Percentiles rank a stretch among this genome's conserved stretches.
These are phyloP conservation scores for Philonicus albiceps DNA, from an alignment of 2,888 invertebrate genomes.

Conservation along the genomic window DNA sequence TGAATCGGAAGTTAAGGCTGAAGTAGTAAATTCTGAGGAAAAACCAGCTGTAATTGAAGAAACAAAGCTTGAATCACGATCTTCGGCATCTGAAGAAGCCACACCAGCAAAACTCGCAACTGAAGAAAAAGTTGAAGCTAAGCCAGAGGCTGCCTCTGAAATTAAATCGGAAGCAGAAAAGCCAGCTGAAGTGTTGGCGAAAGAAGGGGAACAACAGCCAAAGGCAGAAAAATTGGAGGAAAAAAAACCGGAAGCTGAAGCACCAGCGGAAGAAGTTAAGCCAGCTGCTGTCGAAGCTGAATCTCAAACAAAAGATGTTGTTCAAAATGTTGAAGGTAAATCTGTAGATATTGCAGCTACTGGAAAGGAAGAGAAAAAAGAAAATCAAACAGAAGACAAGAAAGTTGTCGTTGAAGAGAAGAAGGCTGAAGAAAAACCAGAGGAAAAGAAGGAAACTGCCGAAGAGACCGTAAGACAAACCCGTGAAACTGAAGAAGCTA, in stretches of 20 bases:
- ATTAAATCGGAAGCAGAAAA: conserved; percentile 1
- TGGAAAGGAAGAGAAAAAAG: conserved; percentile 42
- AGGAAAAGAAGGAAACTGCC: conserved; percentile 51
- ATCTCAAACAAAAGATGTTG: conserved; percentile 50
- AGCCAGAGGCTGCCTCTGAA: conserved; percentile 48
- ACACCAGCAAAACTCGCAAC: conserved; percentile 36
- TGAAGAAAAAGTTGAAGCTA: conserved; percentile 53
- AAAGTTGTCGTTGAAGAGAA: conserved; percentile 44
- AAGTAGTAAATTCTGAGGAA: conserved; percentile 49
- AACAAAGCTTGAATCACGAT: conserved; percentile 36
- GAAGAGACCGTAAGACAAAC: conserved; percentile 53
- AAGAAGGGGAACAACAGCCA: conserved; percentile 49
- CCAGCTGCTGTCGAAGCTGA: conserved; percentile 1
- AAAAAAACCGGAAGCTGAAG: conserved; percentile 49
- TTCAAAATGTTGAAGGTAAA: conserved; percentile 50
- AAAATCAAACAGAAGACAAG: conserved; percentile 43
- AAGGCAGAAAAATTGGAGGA: conserved; percentile 54
- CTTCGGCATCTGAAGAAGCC: conserved; percentile 51
- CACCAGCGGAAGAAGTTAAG: conserved; percentile 44
- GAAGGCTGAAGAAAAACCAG: conserved; percentile 54
- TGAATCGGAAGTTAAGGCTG: conserved; percentile 52
- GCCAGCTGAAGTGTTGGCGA: conserved; percentile 47
- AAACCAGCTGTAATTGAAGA: conserved; percentile 51
- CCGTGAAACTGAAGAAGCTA: conserved; percentile 52
- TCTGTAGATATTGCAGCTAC: conserved; percentile 42